These are phyloP conservation scores for Platysternon megacephalum DNA, from an alignment of 2,113 vertebrate genomes.

Conservation along the genomic window DNA sequence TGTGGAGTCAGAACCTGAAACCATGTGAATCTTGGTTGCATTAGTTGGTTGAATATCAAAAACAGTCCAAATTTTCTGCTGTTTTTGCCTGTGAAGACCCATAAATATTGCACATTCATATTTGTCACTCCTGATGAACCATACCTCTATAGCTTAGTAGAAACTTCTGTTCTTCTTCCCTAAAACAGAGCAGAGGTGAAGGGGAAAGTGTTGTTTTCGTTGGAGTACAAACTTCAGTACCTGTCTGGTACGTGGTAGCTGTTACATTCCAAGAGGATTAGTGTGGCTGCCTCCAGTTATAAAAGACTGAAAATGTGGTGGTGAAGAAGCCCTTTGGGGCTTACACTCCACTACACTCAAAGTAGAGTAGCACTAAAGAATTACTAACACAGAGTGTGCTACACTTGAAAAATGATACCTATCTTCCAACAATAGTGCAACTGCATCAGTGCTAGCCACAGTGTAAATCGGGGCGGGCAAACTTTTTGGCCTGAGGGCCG, in stretches of 20 bases:
- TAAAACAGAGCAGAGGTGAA: neutral
- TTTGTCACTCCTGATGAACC: neutral
- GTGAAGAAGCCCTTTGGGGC: constrained; percentile 3
- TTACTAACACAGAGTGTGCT: neutral
- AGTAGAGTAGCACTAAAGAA: neutral
- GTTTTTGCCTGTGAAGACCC: neutral
- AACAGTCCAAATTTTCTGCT: neutral
- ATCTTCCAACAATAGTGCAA: neutral
- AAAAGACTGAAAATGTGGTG: neutral
- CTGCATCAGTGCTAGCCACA: neutral
- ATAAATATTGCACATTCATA: neutral
- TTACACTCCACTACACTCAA: constrained; percentile 16
- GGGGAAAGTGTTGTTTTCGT: neutral
- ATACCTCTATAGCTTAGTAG: neutral
- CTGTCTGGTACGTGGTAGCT: neutral
- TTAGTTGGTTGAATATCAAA: neutral
- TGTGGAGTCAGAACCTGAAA: neutral
- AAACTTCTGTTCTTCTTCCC: constrained; percentile 4
- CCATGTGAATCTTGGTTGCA: rapidly evolving
- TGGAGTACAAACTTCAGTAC: neutral
- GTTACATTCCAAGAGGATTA: neutral
- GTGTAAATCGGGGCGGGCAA: rapidly evolving
- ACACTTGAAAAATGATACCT: neutral
- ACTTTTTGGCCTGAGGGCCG: too few species aligned
- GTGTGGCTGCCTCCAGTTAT: rapidly evolving